Evolutionary conservation across 37 sponge, comb jelly and placozoan species (phyloP).

Genomic region (Cladorhizidae sp.): DNA sequence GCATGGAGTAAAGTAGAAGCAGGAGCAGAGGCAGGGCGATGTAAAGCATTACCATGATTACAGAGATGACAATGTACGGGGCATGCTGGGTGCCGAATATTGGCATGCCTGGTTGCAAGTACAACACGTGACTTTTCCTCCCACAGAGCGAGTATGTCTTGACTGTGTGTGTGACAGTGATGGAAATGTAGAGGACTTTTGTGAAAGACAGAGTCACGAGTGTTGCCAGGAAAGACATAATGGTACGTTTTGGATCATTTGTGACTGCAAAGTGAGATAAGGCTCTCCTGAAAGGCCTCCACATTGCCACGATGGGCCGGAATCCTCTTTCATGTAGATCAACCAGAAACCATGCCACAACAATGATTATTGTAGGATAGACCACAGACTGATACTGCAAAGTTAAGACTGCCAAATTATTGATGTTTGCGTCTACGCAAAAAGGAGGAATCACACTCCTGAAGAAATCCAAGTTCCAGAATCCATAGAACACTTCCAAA

Average conservation of each 20-base stretch:
- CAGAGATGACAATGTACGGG: slow-evolving; percentile 7
- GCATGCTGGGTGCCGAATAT: slow-evolving; percentile 1
- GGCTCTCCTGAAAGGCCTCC: slow-evolving; percentile 9
- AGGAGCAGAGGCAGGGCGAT: slow-evolving; percentile 4
- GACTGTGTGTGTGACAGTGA: background rate
- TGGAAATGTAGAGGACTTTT: slow-evolving; percentile 5
- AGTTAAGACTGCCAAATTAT: slow-evolving; percentile 19
- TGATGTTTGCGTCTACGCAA: slow-evolving; percentile 33
- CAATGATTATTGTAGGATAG: slow-evolving; percentile 28
- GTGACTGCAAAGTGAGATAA: slow-evolving; percentile 20
- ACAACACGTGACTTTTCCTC: background rate
- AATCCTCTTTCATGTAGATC: slow-evolving; percentile 16
- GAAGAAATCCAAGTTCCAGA: slow-evolving; percentile 64
- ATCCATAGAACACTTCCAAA: slow-evolving; percentile 16
- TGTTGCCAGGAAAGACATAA: slow-evolving; percentile 19
- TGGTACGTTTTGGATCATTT: slow-evolving; percentile 7
- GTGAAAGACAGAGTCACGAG: slow-evolving; percentile 25
- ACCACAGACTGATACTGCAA: slow-evolving; percentile 41
- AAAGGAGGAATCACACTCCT: slow-evolving; percentile 25
- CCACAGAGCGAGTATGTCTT: background rate
- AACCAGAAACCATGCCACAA: background rate
- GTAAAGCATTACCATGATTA: slow-evolving; percentile 5
- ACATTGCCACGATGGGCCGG: background rate
- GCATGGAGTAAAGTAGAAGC: slow-evolving; percentile 22
- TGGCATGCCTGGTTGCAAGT: slow-evolving; percentile 10